phyloP scores from a whole-genome alignment of 2,888 invertebrate genomes.

The Coenonympha glycerion region DNA sequence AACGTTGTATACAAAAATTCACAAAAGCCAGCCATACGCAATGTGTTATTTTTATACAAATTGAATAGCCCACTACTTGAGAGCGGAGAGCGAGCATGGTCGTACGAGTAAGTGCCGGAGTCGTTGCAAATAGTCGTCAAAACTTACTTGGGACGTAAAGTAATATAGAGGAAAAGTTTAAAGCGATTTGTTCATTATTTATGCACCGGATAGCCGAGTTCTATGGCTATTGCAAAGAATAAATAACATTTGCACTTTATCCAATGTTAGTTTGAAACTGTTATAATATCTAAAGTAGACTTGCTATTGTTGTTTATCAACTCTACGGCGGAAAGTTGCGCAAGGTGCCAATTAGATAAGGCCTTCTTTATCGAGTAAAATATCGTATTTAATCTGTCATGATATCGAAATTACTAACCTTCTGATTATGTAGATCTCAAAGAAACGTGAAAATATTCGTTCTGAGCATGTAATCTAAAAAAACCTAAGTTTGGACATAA shows the following conservation, averaged over 20 bases:
- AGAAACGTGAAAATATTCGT: too few relatives aligned
- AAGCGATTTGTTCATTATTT: conserved; percentile 29
- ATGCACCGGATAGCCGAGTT: conserved; percentile 24
- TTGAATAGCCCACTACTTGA: conserved; percentile 14
- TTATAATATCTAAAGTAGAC: conserved; percentile 30
- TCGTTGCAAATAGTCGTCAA: conserved; percentile 24
- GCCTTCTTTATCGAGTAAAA: not conserved
- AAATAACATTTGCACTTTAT: conserved; percentile 28
- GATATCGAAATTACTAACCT: too few relatives aligned
- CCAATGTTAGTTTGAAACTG: conserved; percentile 33
- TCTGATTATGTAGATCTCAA: too few relatives aligned
- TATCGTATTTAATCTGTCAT: too few relatives aligned
- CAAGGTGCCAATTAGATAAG: conserved; percentile 23
- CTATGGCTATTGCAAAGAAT: conserved; percentile 19
- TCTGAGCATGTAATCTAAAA: too few relatives aligned
- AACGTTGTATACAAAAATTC: not conserved
- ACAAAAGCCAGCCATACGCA: not conserved
- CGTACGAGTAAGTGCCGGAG: conserved; percentile 17
- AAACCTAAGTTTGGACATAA: too few relatives aligned
- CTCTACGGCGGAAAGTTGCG: conserved; percentile 27
- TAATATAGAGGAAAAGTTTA: conserved; percentile 24
- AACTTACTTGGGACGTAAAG: conserved; percentile 26
- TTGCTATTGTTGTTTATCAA: conserved; percentile 28
- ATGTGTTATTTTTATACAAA: conserved; percentile 14
- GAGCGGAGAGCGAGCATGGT: conserved; percentile 12